Evolutionary conservation across 2,113 vertebrate genomes (phyloP).

Genomic region (Paratilapia polleni): DNA sequence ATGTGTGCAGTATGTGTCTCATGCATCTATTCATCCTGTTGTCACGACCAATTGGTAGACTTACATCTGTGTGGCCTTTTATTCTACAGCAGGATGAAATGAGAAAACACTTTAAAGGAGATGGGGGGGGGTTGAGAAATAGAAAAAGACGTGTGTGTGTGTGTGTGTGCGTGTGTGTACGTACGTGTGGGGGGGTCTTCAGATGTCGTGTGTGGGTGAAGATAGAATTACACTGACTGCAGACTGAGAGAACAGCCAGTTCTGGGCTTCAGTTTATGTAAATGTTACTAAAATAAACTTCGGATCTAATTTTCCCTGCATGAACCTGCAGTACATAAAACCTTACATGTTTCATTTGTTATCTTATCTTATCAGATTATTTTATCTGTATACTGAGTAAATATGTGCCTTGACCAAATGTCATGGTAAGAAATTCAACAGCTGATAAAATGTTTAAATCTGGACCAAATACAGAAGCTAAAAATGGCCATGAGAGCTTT

Average conservation of each 20-base stretch:
- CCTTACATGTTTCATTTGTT: background rate
- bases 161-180: background rate
- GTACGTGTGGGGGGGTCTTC: background rate
- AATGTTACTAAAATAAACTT: background rate
- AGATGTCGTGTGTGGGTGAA: conserved; percentile 41
- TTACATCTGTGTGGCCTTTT: background rate
- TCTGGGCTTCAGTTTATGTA: conserved; percentile 10
- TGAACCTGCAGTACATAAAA: background rate
- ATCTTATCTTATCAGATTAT: background rate
- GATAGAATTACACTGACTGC: conserved; percentile 7
- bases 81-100: background rate
- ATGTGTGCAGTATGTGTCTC: background rate
- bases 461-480: background rate
- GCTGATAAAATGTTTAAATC: background rate
- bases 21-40: background rate
- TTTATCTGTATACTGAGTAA: background rate
- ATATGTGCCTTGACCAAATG: background rate
- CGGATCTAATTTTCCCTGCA: background rate
- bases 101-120: conserved; percentile 10
- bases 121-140: background rate
- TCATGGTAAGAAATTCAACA: background rate
- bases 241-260: conserved; percentile 10
- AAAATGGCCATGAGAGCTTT: no score
- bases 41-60: conserved; percentile 36
- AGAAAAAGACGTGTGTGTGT: background rate